Evolutionary conservation across 1,140 invertebrate genomes (phyloP), one percentile per base, ranked within the genome.

Genomic region (Apocrypta bakeri): DNA sequence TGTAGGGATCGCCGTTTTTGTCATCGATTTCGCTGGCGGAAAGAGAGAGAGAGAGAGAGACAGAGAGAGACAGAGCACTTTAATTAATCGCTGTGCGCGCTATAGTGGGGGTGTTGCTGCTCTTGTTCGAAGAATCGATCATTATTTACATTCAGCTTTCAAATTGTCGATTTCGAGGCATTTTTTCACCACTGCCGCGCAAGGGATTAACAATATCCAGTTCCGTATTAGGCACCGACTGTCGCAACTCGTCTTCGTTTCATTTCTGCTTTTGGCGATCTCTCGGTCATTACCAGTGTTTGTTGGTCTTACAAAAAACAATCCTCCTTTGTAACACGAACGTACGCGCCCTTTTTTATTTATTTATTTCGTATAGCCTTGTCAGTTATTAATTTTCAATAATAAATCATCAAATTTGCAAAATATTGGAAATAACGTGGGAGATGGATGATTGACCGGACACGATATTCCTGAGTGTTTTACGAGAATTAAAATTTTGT

Each of bases 1-100:
- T 90, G 89, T 90, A 91, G 89, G 87, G 89, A 90, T 90, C 88
- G 86, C 88, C 87, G 89, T 91, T 91, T 90, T 91, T 91, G 88
- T 88, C 90, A 90, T 89, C 87, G 89, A 88, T 89, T 85, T 84
- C 72, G 33, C 56, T 77, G 83, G n/a, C n/a, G 9, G 33, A 37
- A 37, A 37, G 33, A 37, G 2, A 37, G 2, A 37, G 33, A 9
- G 33, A 37, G 33, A 9, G 33, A 37, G 33, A 37, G 9, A 37
- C 33, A 37, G 9, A 25, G 63, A 66, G 63, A 63, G 84, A 64
- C 27, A 6, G n/a, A 21, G 80, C 83, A 69, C 84, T 84, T 79
- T 85, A 84, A 85, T 84, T 64, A 61, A 72, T 81, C 79, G 25
- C 8, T 66, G 29, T 33, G 77, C 12, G 31, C 29, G 14, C 0